Percentiles rank a stretch among this genome's conserved stretches.
phyloP scores from a whole-genome alignment of 2,888 invertebrate species.

The Chloroclystis v-ata region DNA sequence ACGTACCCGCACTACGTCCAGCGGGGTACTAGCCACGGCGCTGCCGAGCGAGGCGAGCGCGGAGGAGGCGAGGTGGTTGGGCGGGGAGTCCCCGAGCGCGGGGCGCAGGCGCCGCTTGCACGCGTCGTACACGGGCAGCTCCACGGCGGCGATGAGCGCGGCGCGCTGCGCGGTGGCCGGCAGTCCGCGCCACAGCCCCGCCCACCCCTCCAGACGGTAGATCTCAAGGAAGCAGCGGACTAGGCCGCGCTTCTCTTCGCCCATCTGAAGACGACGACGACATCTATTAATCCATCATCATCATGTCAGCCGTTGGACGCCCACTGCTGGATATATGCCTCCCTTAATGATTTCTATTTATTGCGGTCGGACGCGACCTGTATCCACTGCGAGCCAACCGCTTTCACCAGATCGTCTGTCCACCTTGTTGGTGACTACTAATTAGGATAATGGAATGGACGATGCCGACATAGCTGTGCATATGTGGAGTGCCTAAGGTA shows the following conservation, averaged over 20 bases:
- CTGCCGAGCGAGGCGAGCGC: conserved; percentile 94
- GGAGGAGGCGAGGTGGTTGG: conserved; percentile 94
- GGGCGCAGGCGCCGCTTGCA: conserved; percentile 86
- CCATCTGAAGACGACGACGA: conserved; percentile 50
- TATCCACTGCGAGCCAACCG: no score
- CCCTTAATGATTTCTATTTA: no score
- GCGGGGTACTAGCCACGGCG: conserved; percentile 95
- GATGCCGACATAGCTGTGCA: no score
- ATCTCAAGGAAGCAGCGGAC: conserved; percentile 89
- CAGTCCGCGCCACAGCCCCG: conserved; percentile 95
- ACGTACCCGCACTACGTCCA: conserved; percentile 92
- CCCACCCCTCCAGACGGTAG: conserved; percentile 88
- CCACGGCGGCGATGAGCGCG: conserved; percentile 94
- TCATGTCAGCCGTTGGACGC: no score
- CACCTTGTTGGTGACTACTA: no score
- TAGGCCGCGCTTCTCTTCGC: conserved; percentile 80
- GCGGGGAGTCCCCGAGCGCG: conserved; percentile 86
- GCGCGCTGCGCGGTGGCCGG: conserved; percentile 95
- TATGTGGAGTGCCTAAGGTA: no score
- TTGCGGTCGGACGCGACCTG: no score
- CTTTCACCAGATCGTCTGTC: no score
- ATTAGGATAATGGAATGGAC: no score
- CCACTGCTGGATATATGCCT: no score
- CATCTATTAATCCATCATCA: not conserved
- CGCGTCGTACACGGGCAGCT: conserved; percentile 95